These are phyloP conservation scores for Dicrostonyx torquatus DNA, from an alignment of 2,797 vertebrate genomes.

Conservation along the genomic window DNA sequence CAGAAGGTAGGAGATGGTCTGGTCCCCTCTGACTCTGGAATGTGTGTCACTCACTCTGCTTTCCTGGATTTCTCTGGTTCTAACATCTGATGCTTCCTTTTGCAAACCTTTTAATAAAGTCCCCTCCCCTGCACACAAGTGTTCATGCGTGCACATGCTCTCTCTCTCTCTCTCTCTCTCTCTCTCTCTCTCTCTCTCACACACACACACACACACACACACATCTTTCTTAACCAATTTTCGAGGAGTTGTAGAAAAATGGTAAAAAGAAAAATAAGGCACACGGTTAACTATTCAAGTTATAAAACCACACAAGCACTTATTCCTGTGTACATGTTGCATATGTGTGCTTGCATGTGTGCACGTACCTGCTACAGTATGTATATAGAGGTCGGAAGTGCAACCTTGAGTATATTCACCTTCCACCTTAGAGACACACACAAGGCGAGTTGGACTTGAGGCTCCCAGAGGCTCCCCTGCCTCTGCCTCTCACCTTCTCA, in stretches of 20 bases:
- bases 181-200: too few species aligned
- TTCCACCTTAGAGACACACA: neutral
- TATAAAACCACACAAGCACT: neutral
- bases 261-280: neutral
- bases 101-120: neutral
- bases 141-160: too few species aligned
- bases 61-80: conserved; percentile 7
- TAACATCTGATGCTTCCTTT: neutral
- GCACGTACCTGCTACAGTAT: neutral
- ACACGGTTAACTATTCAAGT: neutral
- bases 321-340: neutral
- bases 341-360: neutral
- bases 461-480: neutral
- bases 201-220: neutral
- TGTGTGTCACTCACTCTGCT: neutral
- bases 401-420: neutral
- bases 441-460: neutral
- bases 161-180: too few species aligned
- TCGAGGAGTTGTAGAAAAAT: neutral
- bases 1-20: neutral
- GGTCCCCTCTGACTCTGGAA: neutral
- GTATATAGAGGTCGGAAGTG: neutral
- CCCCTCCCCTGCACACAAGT: neutral
- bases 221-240: neutral
- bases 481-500: neutral